phyloP scores from a whole-genome alignment of 2,113 vertebrate genomes.

The Hystrix cristata region DNA sequence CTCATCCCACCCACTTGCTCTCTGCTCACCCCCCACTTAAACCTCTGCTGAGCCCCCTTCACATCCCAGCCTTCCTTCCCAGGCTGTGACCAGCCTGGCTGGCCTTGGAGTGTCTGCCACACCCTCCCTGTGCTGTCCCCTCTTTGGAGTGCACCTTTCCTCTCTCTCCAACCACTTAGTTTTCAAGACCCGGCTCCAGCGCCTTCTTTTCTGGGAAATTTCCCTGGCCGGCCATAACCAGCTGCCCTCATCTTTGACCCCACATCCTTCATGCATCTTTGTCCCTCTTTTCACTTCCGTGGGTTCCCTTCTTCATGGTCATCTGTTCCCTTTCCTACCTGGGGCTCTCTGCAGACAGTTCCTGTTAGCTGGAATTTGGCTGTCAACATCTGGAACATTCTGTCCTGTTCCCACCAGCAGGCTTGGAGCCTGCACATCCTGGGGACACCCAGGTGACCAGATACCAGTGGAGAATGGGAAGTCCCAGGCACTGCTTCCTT shows the following conservation, averaged over 20 bases:
- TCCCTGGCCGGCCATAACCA: not conserved
- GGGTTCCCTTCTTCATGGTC: not conserved
- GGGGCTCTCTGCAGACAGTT: not conserved
- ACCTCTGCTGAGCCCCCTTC: not conserved
- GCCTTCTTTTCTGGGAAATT: conserved; percentile 21
- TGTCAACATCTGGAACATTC: conserved; percentile 2
- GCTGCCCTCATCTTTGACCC: not conserved
- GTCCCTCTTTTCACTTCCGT: not conserved
- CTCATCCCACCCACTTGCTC: not conserved
- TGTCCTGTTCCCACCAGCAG: not conserved
- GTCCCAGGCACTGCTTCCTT: not conserved
- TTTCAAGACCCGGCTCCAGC: not conserved
- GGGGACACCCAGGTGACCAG: not conserved
- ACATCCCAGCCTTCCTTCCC: not conserved
- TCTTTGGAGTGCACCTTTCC: not conserved
- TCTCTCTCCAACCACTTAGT: not conserved
- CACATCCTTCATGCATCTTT: not conserved
- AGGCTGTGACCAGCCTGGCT: not conserved
- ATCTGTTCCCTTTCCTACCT: not conserved
- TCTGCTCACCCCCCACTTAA: not conserved
- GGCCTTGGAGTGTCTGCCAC: not conserved
- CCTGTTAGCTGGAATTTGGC: not conserved
- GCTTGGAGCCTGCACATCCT: not conserved
- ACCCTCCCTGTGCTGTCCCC: not conserved
- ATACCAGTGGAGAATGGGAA: not conserved